Percentiles rank a stretch among this genome's conserved stretches.
Evolutionary conservation across 2,888 invertebrate species (phyloP).

Genomic region (Incurvaria masculella): DNA sequence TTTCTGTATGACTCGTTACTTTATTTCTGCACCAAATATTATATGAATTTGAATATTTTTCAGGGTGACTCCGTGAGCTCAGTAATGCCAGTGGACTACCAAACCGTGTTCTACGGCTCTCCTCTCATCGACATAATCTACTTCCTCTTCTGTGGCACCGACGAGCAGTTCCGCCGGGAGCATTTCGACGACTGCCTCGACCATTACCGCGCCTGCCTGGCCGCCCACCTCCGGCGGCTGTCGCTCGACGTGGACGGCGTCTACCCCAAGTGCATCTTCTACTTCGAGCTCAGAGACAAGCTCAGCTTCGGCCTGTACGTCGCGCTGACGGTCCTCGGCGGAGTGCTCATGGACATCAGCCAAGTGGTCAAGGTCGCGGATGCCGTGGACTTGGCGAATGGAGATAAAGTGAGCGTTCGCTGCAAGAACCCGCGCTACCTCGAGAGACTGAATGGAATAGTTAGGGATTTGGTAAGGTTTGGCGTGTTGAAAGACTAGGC

Average conservation of each 20-base stretch:
- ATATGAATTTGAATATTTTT: too few relatives aligned
- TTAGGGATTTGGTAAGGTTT: neutral
- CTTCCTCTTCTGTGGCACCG: constrained; percentile 12
- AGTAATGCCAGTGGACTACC: constrained; percentile 11
- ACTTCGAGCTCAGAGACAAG: neutral
- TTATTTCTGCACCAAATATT: too few relatives aligned
- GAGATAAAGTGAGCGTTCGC: neutral
- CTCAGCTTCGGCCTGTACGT: neutral
- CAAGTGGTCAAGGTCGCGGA: neutral
- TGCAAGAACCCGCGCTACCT: neutral
- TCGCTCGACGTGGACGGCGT: neutral
- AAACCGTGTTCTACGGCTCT: constrained; percentile 8
- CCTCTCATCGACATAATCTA: constrained; percentile 10
- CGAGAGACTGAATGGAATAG: neutral
- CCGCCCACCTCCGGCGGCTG: neutral
- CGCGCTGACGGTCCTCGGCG: neutral
- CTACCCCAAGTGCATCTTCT: neutral
- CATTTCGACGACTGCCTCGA: constrained; percentile 10
- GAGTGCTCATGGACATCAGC: neutral
- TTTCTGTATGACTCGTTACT: too few relatives aligned
- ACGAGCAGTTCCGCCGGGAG: constrained; percentile 11
- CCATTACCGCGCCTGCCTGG: constrained; percentile 7
- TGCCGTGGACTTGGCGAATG: neutral
- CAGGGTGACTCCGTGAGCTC: constrained; percentile 9
- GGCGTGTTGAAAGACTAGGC: neutral